Base-by-base conservation (phyloP, 2,888 invertebrate genomes). In the Trachelus iudaicus region DNA sequence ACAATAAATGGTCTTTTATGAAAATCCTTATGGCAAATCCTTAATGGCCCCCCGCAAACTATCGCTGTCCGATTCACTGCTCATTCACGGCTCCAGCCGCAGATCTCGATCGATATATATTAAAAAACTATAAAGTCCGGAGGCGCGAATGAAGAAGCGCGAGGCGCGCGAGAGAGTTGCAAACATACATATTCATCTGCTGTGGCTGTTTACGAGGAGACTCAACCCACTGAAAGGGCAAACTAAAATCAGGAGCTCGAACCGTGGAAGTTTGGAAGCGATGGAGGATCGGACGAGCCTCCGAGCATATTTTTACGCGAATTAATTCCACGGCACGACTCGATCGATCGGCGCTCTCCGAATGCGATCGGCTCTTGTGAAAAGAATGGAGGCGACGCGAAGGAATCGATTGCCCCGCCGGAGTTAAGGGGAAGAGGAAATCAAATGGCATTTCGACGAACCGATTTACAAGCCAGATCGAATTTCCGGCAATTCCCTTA, bases 181-280 rank as follows among this genome's bases (percentile, higher is more conserved):
- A 69, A 76, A 81, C 82, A 85, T 86, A 76, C 81, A 85, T 85
- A 86, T 86, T 86, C 83, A 85, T 85, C 80, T 79, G 40, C 71
- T 79, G 79, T 3, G 35, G 11, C 12, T 13, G 37, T 81, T 86
- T 37, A 12, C 12, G 13, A 37, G 37, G 13, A 13, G 37, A 13
- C 37, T 37, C 1, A 13, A 37, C 13, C 37, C 37, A 37, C 37
- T 13, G 13, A 37, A 37, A 13, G 37, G 13, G 13, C 37, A 12
- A 37, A 12, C 13, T 1, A 13, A 37, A 37, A 37, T 37, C 82
- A 83, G 76, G 79, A 71, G 76, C 81, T 73, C 40, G 35, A 83
- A 73, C 73, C 71, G 68, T 37, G 13, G 13, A 37, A 3, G 37
- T 37, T 12, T 12, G 37, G 37, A 4, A 79, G 79, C 79, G 76